These are phyloP conservation scores for Maniola jurtina DNA, from an alignment of 1,140 invertebrate species.

Conservation along the genomic window DNA sequence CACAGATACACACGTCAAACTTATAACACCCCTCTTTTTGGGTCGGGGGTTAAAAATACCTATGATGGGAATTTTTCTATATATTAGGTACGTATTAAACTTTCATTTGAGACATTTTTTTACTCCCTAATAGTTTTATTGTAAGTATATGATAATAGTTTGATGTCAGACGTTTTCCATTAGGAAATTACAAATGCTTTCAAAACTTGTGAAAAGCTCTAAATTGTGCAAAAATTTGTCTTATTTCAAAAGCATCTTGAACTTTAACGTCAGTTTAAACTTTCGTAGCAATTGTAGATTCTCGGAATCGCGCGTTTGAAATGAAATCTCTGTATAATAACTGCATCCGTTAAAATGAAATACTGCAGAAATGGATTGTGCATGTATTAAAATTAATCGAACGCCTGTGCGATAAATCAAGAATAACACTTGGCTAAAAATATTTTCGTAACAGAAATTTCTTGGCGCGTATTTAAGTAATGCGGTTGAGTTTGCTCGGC, in stretches of 20 bases:
- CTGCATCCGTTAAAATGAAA: constrained; percentile 29
- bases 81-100: neutral
- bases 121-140: neutral
- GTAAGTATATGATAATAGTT: neutral
- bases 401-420: constrained; percentile 34
- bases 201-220: neutral
- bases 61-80: constrained; percentile 5
- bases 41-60: too few species aligned
- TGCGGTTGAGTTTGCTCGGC: constrained; percentile 33
- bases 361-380: constrained; percentile 32
- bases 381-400: constrained; percentile 35
- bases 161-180: neutral
- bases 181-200: neutral
- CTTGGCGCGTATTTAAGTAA: constrained; percentile 41
- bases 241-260: neutral
- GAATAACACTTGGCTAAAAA: constrained; percentile 38
- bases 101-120: neutral
- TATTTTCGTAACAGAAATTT: constrained; percentile 41
- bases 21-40: too few species aligned
- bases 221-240: neutral
- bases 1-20: too few species aligned
- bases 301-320: constrained; percentile 2
- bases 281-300: constrained; percentile 10
- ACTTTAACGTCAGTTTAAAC: neutral
- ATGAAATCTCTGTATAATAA: constrained; percentile 21